Percentiles rank a stretch among this genome's conserved stretches.
Conservation (phyloP, 2,113 vertebrate species). For the Dunckerocampus dactyliophorus region DNA sequence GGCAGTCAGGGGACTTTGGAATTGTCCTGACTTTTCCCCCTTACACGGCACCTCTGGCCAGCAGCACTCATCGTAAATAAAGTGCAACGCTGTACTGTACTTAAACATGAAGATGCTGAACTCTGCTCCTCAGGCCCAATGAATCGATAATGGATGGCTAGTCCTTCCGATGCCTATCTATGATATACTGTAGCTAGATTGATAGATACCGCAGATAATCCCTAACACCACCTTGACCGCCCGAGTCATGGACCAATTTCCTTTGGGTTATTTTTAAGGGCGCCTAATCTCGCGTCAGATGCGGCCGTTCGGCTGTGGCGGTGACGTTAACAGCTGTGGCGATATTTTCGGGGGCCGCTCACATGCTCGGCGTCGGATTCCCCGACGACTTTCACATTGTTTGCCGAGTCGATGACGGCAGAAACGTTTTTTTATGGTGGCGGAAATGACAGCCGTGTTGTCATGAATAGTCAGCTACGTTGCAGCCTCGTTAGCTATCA, state of each 20-base stretch:
- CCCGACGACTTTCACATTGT: neutral
- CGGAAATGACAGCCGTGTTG: neutral
- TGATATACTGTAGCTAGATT: no score
- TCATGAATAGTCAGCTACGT: slow-evolving; percentile 17
- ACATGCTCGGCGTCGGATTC: neutral
- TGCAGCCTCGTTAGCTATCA: slow-evolving; percentile 28
- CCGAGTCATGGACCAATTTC: neutral
- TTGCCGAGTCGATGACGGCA: neutral
- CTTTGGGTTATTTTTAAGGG: slow-evolving; percentile 3
- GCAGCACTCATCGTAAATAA: no score
- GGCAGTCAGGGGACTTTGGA: no score
- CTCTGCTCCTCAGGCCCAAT: no score
- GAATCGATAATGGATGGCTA: no score
- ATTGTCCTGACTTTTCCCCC: no score
- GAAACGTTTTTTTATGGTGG: neutral
- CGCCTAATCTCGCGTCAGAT: slow-evolving; percentile 5
- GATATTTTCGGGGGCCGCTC: neutral
- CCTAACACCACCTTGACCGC: neutral
- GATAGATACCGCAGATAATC: no score
- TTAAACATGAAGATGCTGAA: no score
- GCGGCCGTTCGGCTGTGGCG: neutral
- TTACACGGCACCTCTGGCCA: no score
- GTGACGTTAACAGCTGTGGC: slow-evolving; percentile 5
- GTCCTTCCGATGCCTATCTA: no score
- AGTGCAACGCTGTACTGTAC: no score